A percentile compares a stretch with the other conserved stretches of the same genome.
These are phyloP conservation scores for Lycophotia porphyrea DNA, from an alignment of 2,888 invertebrate species.

Conservation along the genomic window DNA sequence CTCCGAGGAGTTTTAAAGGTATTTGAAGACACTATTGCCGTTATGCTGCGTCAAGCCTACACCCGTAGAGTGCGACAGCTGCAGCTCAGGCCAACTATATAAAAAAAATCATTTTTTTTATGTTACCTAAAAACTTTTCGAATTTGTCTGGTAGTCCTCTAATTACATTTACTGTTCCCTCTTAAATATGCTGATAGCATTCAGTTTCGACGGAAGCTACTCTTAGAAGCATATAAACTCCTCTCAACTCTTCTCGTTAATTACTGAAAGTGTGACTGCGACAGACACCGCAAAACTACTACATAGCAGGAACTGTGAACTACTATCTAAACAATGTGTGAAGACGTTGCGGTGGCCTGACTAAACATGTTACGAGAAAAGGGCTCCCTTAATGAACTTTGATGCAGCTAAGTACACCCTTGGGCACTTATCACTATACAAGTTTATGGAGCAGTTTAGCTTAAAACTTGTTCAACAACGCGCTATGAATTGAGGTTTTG, in stretches of 20 bases:
- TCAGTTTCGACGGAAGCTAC: not conserved
- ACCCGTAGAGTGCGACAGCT: no score
- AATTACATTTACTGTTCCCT: no score
- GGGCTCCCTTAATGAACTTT: slow-evolving; percentile 50
- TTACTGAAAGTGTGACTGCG: slow-evolving; percentile 24
- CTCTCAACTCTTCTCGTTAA: slow-evolving; percentile 26
- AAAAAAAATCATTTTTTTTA: no score
- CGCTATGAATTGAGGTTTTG: not conserved
- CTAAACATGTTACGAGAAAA: slow-evolving; percentile 42
- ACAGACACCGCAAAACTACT: slow-evolving; percentile 9
- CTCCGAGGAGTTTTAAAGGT: no score
- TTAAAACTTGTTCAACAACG: slow-evolving; percentile 1
- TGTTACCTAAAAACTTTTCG: no score
- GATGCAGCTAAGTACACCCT: slow-evolving; percentile 41
- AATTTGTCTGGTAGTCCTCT: no score
- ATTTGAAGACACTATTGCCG: no score
- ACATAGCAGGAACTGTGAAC: slow-evolving; percentile 6
- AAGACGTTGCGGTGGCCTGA: slow-evolving; percentile 40
- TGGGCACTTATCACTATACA: slow-evolving; percentile 18
- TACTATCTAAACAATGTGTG: slow-evolving; percentile 30
- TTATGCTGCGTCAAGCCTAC: no score
- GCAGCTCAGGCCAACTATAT: no score
- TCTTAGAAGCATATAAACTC: not conserved
- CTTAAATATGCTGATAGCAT: no score
- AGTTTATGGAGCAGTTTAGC: slow-evolving; percentile 14